phyloP scores from a whole-genome alignment of 2,888 invertebrate species.

The Philereme vetulata region DNA sequence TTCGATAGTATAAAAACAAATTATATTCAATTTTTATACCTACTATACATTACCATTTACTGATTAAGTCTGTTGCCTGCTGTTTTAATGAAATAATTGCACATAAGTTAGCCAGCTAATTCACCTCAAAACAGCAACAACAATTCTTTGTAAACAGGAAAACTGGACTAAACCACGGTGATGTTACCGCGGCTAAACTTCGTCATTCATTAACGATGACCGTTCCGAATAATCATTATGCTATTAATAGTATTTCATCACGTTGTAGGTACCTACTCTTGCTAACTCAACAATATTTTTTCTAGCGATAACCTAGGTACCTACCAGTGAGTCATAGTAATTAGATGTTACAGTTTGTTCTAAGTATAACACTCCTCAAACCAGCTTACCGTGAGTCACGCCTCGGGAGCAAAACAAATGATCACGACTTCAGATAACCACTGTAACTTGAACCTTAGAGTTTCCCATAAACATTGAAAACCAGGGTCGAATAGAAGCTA shows the following conservation, averaged over 20 bases:
- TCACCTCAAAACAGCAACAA: conserved; percentile 13
- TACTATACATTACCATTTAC: too few species aligned
- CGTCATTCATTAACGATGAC: conserved; percentile 23
- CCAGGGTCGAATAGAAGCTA: background rate
- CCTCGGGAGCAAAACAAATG: conserved; percentile 60
- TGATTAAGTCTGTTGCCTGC: too few species aligned
- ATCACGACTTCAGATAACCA: conserved; percentile 53
- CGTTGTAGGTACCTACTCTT: conserved; percentile 18
- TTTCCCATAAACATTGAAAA: conserved; percentile 8
- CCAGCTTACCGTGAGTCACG: conserved; percentile 63
- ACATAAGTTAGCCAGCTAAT: conserved; percentile 3
- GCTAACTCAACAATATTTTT: conserved; percentile 40
- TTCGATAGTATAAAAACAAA: too few species aligned
- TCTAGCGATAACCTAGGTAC: conserved; percentile 35
- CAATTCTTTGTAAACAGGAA: conserved; percentile 25
- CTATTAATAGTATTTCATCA: conserved; percentile 19
- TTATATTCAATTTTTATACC: too few species aligned
- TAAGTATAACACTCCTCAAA: conserved; percentile 48
- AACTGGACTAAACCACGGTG: conserved; percentile 13
- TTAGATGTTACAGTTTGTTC: conserved; percentile 60
- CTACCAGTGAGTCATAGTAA: conserved; percentile 48
- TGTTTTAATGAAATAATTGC: too few species aligned
- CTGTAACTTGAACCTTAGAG: conserved; percentile 45
- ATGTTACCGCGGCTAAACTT: too few species aligned
- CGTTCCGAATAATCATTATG: conserved; percentile 23